A percentile compares a stretch with the other conserved stretches of the same genome.
Evolutionary conservation across 2,797 vertebrate genomes (phyloP).

Genomic region (Sorex maritimensis): DNA sequence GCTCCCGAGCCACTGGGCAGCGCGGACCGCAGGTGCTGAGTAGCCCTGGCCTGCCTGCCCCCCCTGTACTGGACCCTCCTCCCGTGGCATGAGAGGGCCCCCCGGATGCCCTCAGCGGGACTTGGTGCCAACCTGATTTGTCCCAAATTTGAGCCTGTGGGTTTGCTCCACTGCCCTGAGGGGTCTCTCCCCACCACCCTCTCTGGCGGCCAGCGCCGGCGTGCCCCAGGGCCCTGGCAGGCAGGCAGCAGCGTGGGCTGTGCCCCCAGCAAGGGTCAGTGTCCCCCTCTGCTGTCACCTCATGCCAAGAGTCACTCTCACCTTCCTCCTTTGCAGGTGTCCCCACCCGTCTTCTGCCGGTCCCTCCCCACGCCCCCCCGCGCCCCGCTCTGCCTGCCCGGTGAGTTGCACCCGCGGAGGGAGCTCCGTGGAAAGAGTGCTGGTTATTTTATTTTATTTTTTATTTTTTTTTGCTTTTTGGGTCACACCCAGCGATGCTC

Average conservation of each 20-base stretch:
- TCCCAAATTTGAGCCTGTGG: not conserved
- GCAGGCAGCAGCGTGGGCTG: not conserved
- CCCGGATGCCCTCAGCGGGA: not conserved
- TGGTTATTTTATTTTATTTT: not conserved
- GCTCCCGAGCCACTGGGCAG: not conserved
- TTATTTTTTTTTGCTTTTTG: too few relatives aligned
- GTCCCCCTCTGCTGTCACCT: too few relatives aligned
- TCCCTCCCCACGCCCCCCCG: not conserved
- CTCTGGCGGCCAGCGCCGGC: not conserved
- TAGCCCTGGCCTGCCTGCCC: not conserved
- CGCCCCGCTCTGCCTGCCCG: too few relatives aligned
- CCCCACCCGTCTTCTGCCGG: not conserved
- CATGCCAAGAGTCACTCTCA: not conserved
- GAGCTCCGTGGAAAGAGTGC: not conserved
- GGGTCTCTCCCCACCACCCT: accelerated
- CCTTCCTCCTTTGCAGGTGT: not conserved
- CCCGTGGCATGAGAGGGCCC: not conserved
- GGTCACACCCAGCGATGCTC: too few relatives aligned
- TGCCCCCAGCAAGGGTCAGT: too few relatives aligned
- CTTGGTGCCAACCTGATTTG: too few relatives aligned
- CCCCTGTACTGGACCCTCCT: not conserved
- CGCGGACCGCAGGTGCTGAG: not conserved
- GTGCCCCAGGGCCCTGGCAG: not conserved
- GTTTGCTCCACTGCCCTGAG: not conserved
- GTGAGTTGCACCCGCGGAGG: not conserved